Base-by-base conservation (phyloP, 1,140 invertebrate genomes). In the Marisa cornuarietis region DNA sequence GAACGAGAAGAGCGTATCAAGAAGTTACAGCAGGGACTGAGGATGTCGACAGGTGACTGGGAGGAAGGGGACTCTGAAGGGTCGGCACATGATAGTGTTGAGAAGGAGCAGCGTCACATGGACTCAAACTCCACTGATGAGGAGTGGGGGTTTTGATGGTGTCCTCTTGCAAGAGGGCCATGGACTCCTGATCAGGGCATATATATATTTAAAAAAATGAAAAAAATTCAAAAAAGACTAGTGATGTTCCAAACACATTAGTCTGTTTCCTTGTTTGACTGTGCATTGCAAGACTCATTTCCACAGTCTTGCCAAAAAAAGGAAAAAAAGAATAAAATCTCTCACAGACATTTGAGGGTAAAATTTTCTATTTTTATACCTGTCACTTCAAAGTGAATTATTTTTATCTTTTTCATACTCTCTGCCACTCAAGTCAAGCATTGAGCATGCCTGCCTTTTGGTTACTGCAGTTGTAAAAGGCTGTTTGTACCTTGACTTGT, bases 1-100 rank as follows among this genome's bases (percentile, higher is more conserved):
- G 63, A 77, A 24, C 76, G 76, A 14, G 65, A 77, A 42, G 76
- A 69, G 65, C 62, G 63, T 14, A 68, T 77, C 42, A 68, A 42
- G 49, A 77, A 77, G 26, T 63, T 77, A 22, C 61, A 77, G n/a
- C 76, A 77, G 18, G 76, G 76, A 16, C 76, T 77, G 62, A 24
- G 65, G 16, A 51, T 54, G 24, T 66, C 63, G 1, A 51, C 76
- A n/a, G 62, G 42, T 20, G 62, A 65, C 26, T 62, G 76, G 76
- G 76, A 77, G 7, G 76, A 77, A 65, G 76, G 65, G 54, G 63
- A 69, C 51, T 52, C 63, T 18, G 63, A 42, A 7, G 31, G 31
- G 1, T 77, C 76, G 26, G 51, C 42, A 31, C 42, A 22, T n/a
- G 54, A 51, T n/a, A 77, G 49, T 26, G 22, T 16, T 16, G 63